phyloP scores from a whole-genome alignment of 2,113 vertebrate genomes.

The Muscicapa adusta region DNA sequence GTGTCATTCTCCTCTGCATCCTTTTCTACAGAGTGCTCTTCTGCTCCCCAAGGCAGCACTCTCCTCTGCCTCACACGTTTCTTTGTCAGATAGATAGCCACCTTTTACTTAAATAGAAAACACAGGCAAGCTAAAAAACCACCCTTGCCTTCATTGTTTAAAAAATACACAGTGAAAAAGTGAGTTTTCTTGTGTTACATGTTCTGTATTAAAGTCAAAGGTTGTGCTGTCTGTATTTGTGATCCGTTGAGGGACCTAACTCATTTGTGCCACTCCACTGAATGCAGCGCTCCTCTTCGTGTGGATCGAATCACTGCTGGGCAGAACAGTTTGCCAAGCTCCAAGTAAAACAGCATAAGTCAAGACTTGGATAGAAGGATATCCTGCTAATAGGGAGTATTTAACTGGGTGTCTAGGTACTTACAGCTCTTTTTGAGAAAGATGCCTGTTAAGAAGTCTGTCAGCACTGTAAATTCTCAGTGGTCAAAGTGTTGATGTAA shows the following conservation, averaged over 20 bases:
- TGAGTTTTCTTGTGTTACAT: neutral
- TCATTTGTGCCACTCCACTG: neutral
- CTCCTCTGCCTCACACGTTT: neutral
- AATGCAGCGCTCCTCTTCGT: neutral
- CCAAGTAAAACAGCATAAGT: neutral
- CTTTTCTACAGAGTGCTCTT: neutral
- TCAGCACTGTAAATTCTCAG: neutral
- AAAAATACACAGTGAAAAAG: neutral
- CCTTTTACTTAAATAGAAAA: neutral
- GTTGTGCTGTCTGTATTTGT: neutral
- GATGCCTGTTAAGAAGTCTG: neutral
- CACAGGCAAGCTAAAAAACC: neutral
- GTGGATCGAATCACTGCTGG: neutral
- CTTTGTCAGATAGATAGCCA: neutral
- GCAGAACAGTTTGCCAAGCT: neutral
- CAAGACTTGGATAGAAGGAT: neutral
- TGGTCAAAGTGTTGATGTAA: neutral
- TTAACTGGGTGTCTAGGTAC: neutral
- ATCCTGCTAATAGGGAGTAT: neutral
- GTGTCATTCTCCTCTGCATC: neutral
- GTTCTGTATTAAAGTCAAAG: neutral
- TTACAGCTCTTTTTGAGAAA: neutral
- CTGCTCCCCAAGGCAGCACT: neutral
- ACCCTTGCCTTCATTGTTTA: neutral
- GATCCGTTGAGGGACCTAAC: neutral